Evolutionary conservation across 2,113 vertebrate genomes (phyloP), one percentile per base, ranked within the genome.

Genomic region (Lipotes vexillifer): DNA sequence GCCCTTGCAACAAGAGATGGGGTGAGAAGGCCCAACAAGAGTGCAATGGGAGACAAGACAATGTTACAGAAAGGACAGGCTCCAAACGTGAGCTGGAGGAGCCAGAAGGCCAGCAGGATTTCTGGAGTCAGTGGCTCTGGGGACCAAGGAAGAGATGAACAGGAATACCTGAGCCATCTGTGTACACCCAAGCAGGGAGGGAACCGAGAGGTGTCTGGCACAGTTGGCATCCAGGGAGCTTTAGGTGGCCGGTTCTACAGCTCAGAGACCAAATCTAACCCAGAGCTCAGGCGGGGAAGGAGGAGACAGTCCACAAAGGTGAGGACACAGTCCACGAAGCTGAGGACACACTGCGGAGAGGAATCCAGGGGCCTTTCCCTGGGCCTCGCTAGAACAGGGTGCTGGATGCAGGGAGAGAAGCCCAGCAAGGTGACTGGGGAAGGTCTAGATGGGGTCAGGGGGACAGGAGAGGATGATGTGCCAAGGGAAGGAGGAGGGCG

Each of bases 191-290:
- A 8, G 29, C 20, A 1, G 7, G 7, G 25, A 66, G 5, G 18
- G 20, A 33, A 0, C 65, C 27, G 52, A 33, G 65, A 3, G 0
- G 36, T 6, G 7, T 63, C 65, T 3, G 2, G 36, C 31, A 6
- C 27, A 72, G 44, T 46, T 72, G 57, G 57, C 44, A 46, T 49
- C 61, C 55, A 29, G 21, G 71, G 52, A 17, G 65, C 52, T 71
- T 61, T 49, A 9, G 21, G 90, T 36, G 25, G 44, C 57, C 46
- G 27, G 18, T 33, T 46, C 38, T 49, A 33, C 46, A 75, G 77
- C 77, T 75, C 46, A 55, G 57, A 87, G 33, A 68, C 20, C 27
- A 80, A 17, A 4, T 55, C 14, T 11, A 25, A 44, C 29, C 25
- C 27, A 21, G 65, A 66, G 33, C 13, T 15, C 23, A 11, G 63